Evolutionary conservation across 2,797 vertebrate genomes (phyloP).

Genomic region (Heteromormyrus szaboi): DNA sequence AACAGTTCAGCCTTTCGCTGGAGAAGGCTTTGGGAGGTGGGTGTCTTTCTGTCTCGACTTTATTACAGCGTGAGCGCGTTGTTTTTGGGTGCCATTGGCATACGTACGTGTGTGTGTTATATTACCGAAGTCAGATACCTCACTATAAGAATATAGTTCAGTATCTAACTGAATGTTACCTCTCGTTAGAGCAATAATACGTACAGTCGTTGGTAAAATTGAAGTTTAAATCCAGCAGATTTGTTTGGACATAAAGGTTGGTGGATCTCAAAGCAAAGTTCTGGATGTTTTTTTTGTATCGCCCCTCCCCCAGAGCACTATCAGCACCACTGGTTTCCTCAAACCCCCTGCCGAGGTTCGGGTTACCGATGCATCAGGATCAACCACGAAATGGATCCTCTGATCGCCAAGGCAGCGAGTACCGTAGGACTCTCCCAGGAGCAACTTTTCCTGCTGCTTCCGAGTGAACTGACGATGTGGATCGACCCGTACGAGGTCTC

Average conservation of each 20-base stretch:
- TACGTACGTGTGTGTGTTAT: neutral
- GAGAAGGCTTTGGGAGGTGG: slow-evolving; percentile 54
- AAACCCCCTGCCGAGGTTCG: slow-evolving; percentile 59
- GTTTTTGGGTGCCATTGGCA: neutral
- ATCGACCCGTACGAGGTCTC: slow-evolving; percentile 70
- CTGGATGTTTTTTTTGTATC: neutral
- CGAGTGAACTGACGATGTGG: slow-evolving; percentile 67
- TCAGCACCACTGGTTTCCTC: slow-evolving; percentile 66
- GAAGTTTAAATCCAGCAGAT: neutral
- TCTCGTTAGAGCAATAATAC: neutral
- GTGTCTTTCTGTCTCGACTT: neutral
- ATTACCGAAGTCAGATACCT: neutral
- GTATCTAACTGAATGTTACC: neutral
- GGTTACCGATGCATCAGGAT: slow-evolving; percentile 68
- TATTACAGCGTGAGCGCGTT: neutral
- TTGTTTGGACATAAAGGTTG: neutral
- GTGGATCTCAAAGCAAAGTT: neutral
- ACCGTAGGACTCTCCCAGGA: slow-evolving; percentile 58
- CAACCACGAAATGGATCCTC: slow-evolving; percentile 69
- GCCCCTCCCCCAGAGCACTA: slow-evolving; percentile 53
- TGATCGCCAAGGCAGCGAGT: slow-evolving; percentile 59
- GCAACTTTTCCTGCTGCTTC: slow-evolving; percentile 62
- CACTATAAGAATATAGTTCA: neutral
- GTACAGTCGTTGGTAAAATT: neutral
- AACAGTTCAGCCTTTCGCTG: slow-evolving; percentile 55